Evolutionary conservation across 2,888 invertebrate species (phyloP), one percentile per base, ranked within the genome.

Genomic region (Cerastoderma edule): DNA sequence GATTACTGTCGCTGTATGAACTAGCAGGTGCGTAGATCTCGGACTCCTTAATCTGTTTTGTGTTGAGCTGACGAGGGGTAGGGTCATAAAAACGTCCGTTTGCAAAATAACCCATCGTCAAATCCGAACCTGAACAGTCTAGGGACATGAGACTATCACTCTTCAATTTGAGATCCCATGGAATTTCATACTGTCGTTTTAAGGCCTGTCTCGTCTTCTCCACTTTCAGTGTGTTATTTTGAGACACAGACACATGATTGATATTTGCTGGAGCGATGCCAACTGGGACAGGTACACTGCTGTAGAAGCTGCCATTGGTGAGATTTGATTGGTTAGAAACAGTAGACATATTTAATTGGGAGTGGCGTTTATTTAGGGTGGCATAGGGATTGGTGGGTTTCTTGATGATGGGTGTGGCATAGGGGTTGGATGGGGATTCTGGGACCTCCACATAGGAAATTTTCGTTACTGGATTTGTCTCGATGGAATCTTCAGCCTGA

Each of bases 1-100:
- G 85, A 67, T 86, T 87, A 63, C 88, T 71, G 66, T 89, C 89
- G 77, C 89, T 89, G 83, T 89, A 89, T 6, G 87, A 88, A 72
- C 90, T 89, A 8, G 88, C 88, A 28, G 89, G 89, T n/a, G 90
- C 89, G 68, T 90, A 90, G 6, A 90, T 82, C 54, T 86, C 85
- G 2, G 78, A 65, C 48, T 46, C 57, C 8, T 68, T 33, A 19
- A 53, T 53, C 22, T 44, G 70, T 24, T 67, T 72, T 10, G 53
- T 66, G 8, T 35, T 57, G 13, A 84, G 80, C 60, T 84, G 84
- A 13, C 80, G 70, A 16, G 89, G 88, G 35, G 83, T 84, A 16
- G 89, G 89, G 72, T 90, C 89, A 72, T 89, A 90, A 72, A 85
- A 88, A 16, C 87, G 86, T 60, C 89, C 89, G 76, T 90, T 90